Conservation (phyloP, 2,113 vertebrate species). For the Ranitomeya imitator region DNA sequence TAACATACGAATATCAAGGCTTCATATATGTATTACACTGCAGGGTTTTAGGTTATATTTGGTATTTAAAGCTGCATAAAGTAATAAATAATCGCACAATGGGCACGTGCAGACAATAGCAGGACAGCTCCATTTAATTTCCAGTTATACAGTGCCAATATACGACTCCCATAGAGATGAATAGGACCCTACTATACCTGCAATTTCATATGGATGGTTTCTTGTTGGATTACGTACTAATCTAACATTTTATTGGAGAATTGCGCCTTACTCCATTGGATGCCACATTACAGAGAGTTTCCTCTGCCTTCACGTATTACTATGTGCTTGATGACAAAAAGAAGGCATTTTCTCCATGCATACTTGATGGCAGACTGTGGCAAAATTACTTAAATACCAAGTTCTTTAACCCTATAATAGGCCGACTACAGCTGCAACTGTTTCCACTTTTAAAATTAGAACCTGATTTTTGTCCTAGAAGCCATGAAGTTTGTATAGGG, state of each 20-base stretch:
- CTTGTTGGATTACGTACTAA: background rate
- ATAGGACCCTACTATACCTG: background rate
- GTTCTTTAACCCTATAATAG: too few species aligned
- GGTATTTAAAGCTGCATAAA: background rate
- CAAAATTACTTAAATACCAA: too few species aligned
- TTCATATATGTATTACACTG: background rate
- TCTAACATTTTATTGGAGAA: too few species aligned
- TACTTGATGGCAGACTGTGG: too few species aligned
- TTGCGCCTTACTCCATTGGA: background rate
- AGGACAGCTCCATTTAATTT: background rate
- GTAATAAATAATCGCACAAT: background rate
- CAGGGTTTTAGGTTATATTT: background rate
- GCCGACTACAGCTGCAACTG: background rate
- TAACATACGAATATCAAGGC: too few species aligned
- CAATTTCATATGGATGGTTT: background rate
- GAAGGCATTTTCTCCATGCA: too few species aligned
- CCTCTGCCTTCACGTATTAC: too few species aligned
- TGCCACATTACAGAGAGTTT: too few species aligned
- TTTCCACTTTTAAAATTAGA: background rate
- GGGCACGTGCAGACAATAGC: background rate
- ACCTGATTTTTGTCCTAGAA: background rate
- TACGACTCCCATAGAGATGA: background rate
- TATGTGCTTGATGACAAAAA: too few species aligned
- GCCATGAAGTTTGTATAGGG: background rate
- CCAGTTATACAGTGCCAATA: too few species aligned